Percentiles rank a stretch among this genome's conserved stretches.
phyloP scores from a whole-genome alignment of 2,797 vertebrate species.

The Pangasius mekongensis region DNA sequence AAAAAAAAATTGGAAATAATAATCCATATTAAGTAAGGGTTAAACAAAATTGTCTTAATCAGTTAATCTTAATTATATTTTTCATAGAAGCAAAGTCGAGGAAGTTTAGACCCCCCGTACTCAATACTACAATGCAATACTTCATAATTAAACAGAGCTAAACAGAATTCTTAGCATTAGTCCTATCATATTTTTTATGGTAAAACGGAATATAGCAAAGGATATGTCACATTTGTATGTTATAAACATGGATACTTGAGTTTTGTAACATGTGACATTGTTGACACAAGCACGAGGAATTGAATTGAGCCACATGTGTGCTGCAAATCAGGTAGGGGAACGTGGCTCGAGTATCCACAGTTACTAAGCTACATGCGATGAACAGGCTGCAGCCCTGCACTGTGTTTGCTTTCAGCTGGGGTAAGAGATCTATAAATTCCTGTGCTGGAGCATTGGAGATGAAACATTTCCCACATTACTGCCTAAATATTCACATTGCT shows the following conservation, averaged over 20 bases:
- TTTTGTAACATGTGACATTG: background rate
- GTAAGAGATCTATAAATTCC: slow-evolving; percentile 17
- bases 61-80: background rate
- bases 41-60: background rate
- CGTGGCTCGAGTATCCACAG: background rate
- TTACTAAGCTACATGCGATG: background rate
- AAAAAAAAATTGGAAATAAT: background rate
- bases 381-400: background rate
- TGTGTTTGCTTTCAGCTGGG: background rate
- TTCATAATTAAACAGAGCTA: background rate
- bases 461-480: slow-evolving; percentile 16
- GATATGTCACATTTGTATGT: background rate
- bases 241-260: background rate
- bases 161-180: background rate
- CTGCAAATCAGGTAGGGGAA: background rate
- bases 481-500: slow-evolving; percentile 20
- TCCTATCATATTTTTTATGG: background rate
- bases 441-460: slow-evolving; percentile 6
- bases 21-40: background rate
- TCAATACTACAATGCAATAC: background rate
- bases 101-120: background rate
- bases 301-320: background rate
- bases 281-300: background rate
- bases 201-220: background rate
- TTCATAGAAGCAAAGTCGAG: background rate